Conservation (phyloP, 1,140 invertebrate genomes). For the Arion vulgaris region DNA sequence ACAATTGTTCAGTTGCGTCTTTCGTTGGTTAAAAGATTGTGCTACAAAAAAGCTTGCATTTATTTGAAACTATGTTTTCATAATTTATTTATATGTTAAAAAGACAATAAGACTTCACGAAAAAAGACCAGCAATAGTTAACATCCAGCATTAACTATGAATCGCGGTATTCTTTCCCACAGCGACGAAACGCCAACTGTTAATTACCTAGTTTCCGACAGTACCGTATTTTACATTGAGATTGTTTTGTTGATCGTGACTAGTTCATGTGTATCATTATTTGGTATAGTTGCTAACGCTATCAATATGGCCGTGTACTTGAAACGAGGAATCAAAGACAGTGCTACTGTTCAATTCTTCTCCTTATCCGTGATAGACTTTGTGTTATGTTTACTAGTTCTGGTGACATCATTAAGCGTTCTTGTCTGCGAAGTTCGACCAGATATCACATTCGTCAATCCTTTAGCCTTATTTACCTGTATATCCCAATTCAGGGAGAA, state of each 20-base stretch:
- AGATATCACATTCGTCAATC: neutral
- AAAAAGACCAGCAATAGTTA: too few relatives aligned
- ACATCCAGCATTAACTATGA: too few relatives aligned
- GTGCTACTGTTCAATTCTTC: constrained; percentile 2
- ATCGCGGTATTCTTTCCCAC: neutral
- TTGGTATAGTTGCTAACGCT: neutral
- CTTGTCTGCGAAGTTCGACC: neutral
- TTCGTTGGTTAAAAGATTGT: too few relatives aligned
- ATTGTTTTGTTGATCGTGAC: neutral
- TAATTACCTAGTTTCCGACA: too few relatives aligned
- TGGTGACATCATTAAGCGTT: neutral
- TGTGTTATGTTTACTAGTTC: neutral
- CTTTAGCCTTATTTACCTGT: neutral
- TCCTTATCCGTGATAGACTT: neutral
- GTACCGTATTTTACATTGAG: neutral
- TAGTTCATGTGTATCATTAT: neutral
- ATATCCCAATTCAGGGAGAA: neutral
- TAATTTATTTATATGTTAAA: too few relatives aligned
- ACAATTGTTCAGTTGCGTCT: too few relatives aligned
- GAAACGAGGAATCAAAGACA: constrained; percentile 2
- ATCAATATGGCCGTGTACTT: neutral
- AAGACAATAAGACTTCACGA: too few relatives aligned
- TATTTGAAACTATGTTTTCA: too few relatives aligned
- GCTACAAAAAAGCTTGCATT: too few relatives aligned
- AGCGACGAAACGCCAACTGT: too few relatives aligned